Conservation (phyloP, 1,140 invertebrate species). For the Diorhabda carinulata region DNA sequence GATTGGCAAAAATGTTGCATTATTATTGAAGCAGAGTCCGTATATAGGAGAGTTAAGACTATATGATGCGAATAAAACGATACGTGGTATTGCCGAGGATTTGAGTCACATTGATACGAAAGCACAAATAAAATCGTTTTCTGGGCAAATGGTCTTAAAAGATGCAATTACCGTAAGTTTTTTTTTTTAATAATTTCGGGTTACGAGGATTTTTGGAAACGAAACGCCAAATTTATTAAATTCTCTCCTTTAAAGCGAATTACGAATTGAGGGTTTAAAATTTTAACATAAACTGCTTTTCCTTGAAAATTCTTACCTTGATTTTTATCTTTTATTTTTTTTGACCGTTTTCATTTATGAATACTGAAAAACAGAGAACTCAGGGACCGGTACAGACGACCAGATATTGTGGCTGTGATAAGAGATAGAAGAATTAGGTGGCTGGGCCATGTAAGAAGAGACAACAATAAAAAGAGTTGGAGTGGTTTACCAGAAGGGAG, state of each 20-base stretch:
- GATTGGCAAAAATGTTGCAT: slow-evolving; percentile 91
- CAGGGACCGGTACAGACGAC: too few species aligned
- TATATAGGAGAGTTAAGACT: slow-evolving; percentile 77
- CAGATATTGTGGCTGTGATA: too few species aligned
- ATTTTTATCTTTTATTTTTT: too few species aligned
- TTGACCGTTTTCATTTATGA: too few species aligned
- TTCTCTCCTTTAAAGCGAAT: not conserved
- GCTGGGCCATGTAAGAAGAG: too few species aligned
- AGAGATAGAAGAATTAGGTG: too few species aligned
- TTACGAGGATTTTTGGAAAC: too few species aligned
- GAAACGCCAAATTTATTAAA: not conserved
- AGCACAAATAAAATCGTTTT: slow-evolving; percentile 77
- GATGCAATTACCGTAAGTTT: slow-evolving; percentile 45
- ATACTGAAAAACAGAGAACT: too few species aligned
- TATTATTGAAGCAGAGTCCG: slow-evolving; percentile 88
- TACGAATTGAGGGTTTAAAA: not conserved
- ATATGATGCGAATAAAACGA: slow-evolving; percentile 88
- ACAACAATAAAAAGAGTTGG: too few species aligned
- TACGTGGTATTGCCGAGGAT: slow-evolving; percentile 93
- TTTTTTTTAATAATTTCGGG: not conserved
- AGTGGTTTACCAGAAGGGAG: too few species aligned
- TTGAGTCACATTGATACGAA: slow-evolving; percentile 92
- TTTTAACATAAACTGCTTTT: too few species aligned
- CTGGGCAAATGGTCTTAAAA: slow-evolving; percentile 65
- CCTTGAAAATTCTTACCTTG: too few species aligned